Conservation (phyloP, 2,888 invertebrate genomes). For the Anodontia alba region DNA sequence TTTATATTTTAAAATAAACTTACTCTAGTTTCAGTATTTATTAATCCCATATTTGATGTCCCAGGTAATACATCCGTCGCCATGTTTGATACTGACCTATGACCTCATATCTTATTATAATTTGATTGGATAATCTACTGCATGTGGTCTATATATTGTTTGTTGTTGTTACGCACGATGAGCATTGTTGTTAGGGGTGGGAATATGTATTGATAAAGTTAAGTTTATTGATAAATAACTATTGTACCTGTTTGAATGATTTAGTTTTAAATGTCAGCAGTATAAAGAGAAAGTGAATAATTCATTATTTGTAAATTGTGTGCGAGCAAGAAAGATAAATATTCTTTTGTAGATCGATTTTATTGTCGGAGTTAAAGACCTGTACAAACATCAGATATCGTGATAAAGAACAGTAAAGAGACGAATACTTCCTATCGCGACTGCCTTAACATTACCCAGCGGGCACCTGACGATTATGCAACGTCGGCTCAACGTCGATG, state of each 20-base stretch:
- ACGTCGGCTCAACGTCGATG: too few species aligned
- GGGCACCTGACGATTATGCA: too few species aligned
- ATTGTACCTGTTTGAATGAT: conserved; percentile 6
- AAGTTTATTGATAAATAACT: conserved; percentile 14
- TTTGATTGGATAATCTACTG: conserved; percentile 45
- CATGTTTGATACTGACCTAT: conserved; percentile 63
- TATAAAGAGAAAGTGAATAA: conserved; percentile 9
- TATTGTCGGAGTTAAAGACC: background rate
- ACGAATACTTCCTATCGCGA: too few species aligned
- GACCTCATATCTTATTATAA: conserved; percentile 36
- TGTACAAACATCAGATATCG: background rate
- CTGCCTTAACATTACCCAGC: too few species aligned
- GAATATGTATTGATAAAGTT: conserved; percentile 7
- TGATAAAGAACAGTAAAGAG: background rate
- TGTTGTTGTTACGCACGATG: conserved; percentile 59
- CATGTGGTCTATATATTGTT: conserved; percentile 54
- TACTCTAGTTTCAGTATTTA: conserved; percentile 69
- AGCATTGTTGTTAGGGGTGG: conserved; percentile 24
- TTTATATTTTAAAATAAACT: conserved; percentile 25
- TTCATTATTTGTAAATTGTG: conserved; percentile 18
- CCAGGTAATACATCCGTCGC: conserved; percentile 63
- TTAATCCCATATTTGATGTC: conserved; percentile 50
- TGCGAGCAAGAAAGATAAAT: conserved; percentile 1
- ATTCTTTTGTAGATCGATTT: background rate
- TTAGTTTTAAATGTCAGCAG: background rate